Conservation (phyloP, 1,140 invertebrate species). For the Schmidtea mediterranea region DNA sequence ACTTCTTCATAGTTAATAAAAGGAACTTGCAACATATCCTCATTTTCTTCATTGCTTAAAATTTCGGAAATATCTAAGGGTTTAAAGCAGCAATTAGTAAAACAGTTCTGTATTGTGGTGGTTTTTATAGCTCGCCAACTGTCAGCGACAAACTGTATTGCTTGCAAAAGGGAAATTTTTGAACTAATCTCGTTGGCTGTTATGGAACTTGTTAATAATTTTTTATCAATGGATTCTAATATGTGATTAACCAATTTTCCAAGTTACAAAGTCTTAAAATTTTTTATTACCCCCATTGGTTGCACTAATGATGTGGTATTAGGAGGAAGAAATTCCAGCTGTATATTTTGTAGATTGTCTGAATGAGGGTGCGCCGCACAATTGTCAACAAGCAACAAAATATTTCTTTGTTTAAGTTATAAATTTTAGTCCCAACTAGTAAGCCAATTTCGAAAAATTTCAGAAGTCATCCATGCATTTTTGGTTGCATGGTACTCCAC, state of each 20-base stretch:
- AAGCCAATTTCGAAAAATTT: conserved; percentile 12
- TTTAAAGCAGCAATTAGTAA: no score
- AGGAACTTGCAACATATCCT: no score
- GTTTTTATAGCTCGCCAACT: no score
- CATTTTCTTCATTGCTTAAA: no score
- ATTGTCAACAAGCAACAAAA: conserved; percentile 29
- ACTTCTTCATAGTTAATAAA: no score
- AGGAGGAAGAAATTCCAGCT: conserved; percentile 23
- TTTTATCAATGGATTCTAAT: no score
- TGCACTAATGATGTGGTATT: conserved; percentile 27
- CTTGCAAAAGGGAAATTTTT: no score
- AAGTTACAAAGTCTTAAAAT: conserved; percentile 12
- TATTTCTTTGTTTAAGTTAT: conserved; percentile 14
- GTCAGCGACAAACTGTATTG: no score
- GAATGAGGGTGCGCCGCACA: conserved; percentile 20
- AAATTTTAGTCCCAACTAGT: conserved; percentile 9
- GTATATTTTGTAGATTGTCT: conserved; percentile 16
- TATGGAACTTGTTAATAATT: no score
- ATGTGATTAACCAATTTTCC: not conserved
- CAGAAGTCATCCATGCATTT: conserved; percentile 13
- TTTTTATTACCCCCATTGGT: conserved; percentile 25
- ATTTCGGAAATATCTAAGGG: no score
- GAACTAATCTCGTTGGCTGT: no score
- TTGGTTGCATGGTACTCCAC: conserved; percentile 11
- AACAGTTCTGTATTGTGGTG: no score